phyloP scores from a whole-genome alignment of 2,888 invertebrate species.

The Campaea margaritaria region DNA sequence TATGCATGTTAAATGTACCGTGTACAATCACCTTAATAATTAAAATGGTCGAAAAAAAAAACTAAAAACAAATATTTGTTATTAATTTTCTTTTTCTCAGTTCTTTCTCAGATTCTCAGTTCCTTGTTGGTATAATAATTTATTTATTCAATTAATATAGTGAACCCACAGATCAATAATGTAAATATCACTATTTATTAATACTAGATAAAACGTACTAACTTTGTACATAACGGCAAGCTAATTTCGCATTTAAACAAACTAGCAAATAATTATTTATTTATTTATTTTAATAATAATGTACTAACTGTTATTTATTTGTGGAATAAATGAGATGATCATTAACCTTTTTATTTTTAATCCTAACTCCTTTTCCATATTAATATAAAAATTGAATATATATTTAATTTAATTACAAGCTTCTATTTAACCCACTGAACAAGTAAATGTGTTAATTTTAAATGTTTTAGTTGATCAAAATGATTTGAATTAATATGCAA shows the following conservation, averaged over 20 bases:
- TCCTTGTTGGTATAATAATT: slow-evolving; percentile 42
- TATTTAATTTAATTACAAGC: too few relatives aligned
- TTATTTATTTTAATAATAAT: slow-evolving; percentile 58
- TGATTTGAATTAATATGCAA: too few relatives aligned
- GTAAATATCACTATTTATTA: slow-evolving; percentile 79
- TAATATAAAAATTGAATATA: background rate
- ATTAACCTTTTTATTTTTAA: slow-evolving; percentile 49
- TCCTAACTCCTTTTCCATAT: background rate
- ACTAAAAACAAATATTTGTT: too few relatives aligned
- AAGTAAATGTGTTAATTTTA: too few relatives aligned
- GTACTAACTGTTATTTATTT: slow-evolving; percentile 74
- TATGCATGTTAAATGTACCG: too few relatives aligned
- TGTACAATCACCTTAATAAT: too few relatives aligned
- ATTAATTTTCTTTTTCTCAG: slow-evolving; percentile 34
- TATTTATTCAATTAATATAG: slow-evolving; percentile 23
- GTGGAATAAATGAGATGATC: slow-evolving; percentile 73
- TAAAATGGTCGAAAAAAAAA: too few relatives aligned
- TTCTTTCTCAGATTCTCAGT: slow-evolving; percentile 38
- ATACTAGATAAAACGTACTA: slow-evolving; percentile 62
- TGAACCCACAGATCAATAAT: slow-evolving; percentile 46
- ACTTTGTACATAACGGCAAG: slow-evolving; percentile 67
- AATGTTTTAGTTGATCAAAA: too few relatives aligned
- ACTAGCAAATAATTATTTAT: slow-evolving; percentile 64
- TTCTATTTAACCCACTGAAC: too few relatives aligned
- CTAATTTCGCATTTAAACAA: slow-evolving; percentile 79